These are phyloP conservation scores for Naso thynnoides DNA, from an alignment of 2,797 vertebrate genomes.

Conservation along the genomic window DNA sequence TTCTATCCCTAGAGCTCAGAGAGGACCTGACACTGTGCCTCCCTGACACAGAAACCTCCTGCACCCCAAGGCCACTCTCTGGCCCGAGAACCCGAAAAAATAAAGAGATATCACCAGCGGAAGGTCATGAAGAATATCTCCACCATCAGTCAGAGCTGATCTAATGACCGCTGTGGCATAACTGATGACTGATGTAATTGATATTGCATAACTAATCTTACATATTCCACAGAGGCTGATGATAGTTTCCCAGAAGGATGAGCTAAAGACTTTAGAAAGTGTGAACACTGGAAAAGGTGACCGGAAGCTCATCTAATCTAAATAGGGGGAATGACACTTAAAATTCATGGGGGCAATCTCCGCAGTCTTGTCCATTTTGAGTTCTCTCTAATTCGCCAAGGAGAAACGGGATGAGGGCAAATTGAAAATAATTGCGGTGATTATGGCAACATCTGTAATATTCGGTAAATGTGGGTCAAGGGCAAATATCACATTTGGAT, in stretches of 20 bases:
- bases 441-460: constrained; percentile 77
- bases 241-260: constrained; percentile 60
- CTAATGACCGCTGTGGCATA: constrained; percentile 72
- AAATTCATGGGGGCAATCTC: constrained; percentile 70
- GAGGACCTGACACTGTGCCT: constrained; percentile 72
- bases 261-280: constrained; percentile 69
- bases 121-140: constrained; percentile 63
- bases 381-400: constrained; percentile 64
- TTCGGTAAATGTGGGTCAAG: constrained; percentile 72
- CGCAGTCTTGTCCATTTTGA: constrained; percentile 62
- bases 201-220: constrained; percentile 81
- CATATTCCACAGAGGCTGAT: constrained; percentile 67
- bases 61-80: constrained; percentile 18
- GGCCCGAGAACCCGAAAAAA: constrained; percentile 39
- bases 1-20: constrained; percentile 69
- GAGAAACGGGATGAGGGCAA: constrained; percentile 67
- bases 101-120: constrained; percentile 31
- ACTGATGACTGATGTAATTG: constrained; percentile 79
- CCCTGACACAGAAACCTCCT: constrained; percentile 68
- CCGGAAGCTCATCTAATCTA: constrained; percentile 70
- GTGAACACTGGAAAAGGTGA: constrained; percentile 75
- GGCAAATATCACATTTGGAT: constrained; percentile 51
- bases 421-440: constrained; percentile 81
- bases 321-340: constrained; percentile 68
- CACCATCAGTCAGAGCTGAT: constrained; percentile 64